A percentile compares a stretch with the other conserved stretches of the same genome.
Evolutionary conservation across 1,140 invertebrate species (phyloP).

Genomic region (Drosophila nannoptera): DNA sequence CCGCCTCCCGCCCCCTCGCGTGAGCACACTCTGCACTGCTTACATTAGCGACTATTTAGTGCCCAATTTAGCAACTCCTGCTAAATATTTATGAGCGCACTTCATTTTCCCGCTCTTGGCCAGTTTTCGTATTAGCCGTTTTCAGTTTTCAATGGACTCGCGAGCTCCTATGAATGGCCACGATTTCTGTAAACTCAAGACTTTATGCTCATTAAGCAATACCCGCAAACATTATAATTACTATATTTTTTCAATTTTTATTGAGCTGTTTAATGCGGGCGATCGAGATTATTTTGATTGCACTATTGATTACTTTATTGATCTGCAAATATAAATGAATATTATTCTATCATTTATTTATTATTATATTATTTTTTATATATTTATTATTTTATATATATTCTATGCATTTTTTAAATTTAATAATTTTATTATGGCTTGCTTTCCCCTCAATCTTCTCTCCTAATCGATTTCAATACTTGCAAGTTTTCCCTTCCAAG

Average conservation of each 20-base stretch:
- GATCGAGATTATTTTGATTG: too few species aligned
- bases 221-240: too few species aligned
- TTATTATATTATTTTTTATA: not conserved
- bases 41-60: conserved; percentile 70
- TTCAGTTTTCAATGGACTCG: conserved; percentile 43
- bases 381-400: not conserved
- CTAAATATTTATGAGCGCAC: conserved; percentile 72
- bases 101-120: conserved; percentile 45
- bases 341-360: not conserved
- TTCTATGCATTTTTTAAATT: not conserved
- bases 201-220: conserved; percentile 12
- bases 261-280: too few species aligned
- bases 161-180: conserved; percentile 47
- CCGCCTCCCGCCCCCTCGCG: too few species aligned
- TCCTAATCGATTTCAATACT: too few species aligned
- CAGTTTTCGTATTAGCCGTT: not conserved
- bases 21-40: conserved; percentile 42
- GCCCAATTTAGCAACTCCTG: conserved; percentile 67
- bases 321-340: not conserved
- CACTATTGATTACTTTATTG: too few species aligned
- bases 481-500: too few species aligned
- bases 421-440: not conserved
- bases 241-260: too few species aligned
- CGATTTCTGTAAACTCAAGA: conserved; percentile 8
- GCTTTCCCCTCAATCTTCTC: too few species aligned